A percentile compares a stretch with the other conserved stretches of the same genome.
These are phyloP conservation scores for Amphiura filiformis DNA, from an alignment of 35 echinoderm and acorn worm genomes.

Conservation along the genomic window DNA sequence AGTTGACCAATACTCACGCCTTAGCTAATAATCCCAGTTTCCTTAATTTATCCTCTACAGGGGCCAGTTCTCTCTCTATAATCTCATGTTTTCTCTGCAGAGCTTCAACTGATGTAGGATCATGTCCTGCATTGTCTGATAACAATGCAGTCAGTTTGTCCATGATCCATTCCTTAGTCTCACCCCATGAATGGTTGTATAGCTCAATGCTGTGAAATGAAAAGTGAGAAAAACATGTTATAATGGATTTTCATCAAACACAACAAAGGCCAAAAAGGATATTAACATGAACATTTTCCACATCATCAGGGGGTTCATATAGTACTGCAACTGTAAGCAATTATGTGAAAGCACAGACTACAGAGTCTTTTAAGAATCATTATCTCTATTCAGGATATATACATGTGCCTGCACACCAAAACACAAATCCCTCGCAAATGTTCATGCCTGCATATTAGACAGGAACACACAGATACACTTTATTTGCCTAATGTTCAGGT, in stretches of 20 bases:
- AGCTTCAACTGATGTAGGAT: conserved; percentile 53
- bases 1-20: too few species aligned
- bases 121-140: conserved; percentile 54
- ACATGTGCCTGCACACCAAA: too few species aligned
- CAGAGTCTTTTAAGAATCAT: too few species aligned
- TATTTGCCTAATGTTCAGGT: too few species aligned
- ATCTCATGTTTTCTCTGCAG: conserved; percentile 85
- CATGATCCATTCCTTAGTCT: conserved; percentile 96
- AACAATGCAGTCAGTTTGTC: conserved; percentile 79
- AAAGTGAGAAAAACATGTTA: not conserved
- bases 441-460: too few species aligned
- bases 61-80: conserved; percentile 77
- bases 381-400: too few species aligned
- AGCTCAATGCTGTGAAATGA: conserved; percentile 73
- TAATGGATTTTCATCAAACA: not conserved
- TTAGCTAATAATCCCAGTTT: conserved; percentile 93
- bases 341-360: too few species aligned
- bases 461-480: too few species aligned
- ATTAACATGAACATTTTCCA: not conserved
- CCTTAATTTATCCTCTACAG: conserved; percentile 76
- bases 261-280: not conserved
- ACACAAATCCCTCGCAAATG: too few species aligned
- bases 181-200: conserved; percentile 95
- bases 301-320: not conserved
- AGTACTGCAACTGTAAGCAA: too few species aligned